Evolutionary conservation across 2,888 invertebrate species (phyloP).

Genomic region (Sylvicola cinctus): DNA sequence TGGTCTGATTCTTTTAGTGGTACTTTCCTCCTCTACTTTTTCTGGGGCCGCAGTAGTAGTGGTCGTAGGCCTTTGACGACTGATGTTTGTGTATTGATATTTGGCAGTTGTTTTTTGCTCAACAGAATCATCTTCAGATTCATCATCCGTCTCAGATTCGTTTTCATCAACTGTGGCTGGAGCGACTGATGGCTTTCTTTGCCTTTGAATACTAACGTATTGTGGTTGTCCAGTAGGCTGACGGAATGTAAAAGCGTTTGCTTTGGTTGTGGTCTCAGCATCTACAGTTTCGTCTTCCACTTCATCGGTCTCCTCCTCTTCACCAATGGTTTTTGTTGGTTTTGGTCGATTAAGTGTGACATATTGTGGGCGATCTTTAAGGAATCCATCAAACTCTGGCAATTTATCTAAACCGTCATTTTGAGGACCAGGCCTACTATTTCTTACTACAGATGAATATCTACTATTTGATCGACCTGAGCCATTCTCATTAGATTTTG

Average conservation of each 20-base stretch:
- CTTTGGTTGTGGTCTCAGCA: conserved; percentile 6
- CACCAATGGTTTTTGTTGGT: conserved; percentile 19
- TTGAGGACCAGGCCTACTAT: conserved; percentile 36
- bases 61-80: conserved; percentile 16
- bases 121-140: conserved; percentile 6
- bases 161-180: conserved; percentile 6
- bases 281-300: conserved; percentile 11
- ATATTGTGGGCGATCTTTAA: conserved; percentile 36
- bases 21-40: conserved; percentile 1
- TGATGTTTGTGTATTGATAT: conserved; percentile 14
- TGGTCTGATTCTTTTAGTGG: conserved; percentile 4
- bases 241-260: conserved; percentile 8
- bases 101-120: conserved; percentile 1
- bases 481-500: conserved; percentile 6
- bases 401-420: conserved; percentile 28
- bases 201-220: conserved; percentile 51
- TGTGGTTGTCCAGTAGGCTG: conserved; percentile 28
- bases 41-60: conserved; percentile 5
- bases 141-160: conserved; percentile 8
- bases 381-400: conserved; percentile 19
- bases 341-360: conserved; percentile 42
- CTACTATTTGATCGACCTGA: conserved; percentile 14
- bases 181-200: conserved; percentile 29
- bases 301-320: conserved; percentile 18
- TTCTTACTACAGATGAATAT: conserved; percentile 38